phyloP scores from a whole-genome alignment of 2,113 vertebrate genomes.

The Apistogramma diplotaenia region DNA sequence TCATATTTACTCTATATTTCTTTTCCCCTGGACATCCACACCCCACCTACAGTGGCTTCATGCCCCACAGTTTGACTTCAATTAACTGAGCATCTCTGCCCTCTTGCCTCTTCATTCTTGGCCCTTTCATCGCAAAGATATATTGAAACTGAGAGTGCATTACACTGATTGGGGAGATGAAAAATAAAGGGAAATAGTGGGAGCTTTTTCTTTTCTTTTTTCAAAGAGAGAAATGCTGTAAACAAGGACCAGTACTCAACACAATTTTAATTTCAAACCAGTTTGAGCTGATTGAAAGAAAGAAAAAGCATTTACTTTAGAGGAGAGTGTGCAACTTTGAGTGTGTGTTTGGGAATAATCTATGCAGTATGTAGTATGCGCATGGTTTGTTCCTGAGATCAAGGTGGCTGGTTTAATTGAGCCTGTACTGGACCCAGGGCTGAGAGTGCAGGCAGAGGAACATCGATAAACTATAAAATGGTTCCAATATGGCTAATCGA shows the following conservation, averaged over 20 bases:
- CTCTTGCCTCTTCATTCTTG: background rate
- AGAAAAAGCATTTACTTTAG: constrained; percentile 3
- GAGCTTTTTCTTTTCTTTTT: background rate
- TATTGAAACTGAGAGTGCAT: constrained; percentile 51
- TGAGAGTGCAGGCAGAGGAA: constrained; percentile 66
- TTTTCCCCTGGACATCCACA: background rate
- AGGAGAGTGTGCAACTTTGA: background rate
- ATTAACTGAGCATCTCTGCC: background rate
- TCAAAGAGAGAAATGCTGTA: background rate
- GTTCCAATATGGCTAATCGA: constrained; percentile 75
- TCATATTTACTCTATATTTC: background rate
- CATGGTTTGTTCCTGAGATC: constrained; percentile 63
- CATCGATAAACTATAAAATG: constrained; percentile 80
- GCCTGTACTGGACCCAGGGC: constrained; percentile 57
- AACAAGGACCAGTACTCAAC: constrained; percentile 27
- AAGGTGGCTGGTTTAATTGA: constrained; percentile 77
- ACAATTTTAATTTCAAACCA: constrained; percentile 14
- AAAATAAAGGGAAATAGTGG: constrained; percentile 11
- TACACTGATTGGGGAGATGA: constrained; percentile 42
- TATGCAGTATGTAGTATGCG: constrained; percentile 35
- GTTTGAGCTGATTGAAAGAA: constrained; percentile 28
- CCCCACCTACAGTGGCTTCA: no score
- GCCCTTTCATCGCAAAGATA: constrained; percentile 38
- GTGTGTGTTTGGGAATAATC: constrained; percentile 55
- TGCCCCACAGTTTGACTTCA: background rate